These are phyloP conservation scores for Tarsius wallacei DNA, from an alignment of 2,797 vertebrate species.

Conservation along the genomic window DNA sequence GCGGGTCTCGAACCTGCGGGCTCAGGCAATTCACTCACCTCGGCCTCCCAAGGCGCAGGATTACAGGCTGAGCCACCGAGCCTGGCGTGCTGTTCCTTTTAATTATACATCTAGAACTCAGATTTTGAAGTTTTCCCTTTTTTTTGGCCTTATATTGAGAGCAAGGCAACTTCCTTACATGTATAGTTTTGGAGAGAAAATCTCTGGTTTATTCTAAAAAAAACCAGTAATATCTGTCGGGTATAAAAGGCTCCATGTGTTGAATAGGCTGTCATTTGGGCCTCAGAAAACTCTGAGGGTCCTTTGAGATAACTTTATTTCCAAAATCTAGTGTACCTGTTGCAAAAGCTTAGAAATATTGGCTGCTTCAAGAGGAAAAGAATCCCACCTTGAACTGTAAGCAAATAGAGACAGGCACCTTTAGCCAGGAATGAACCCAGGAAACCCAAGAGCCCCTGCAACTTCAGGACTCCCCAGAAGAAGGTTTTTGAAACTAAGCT, in stretches of 20 bases:
- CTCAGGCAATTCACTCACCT: too few relatives aligned
- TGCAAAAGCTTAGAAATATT: not conserved
- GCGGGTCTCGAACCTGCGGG: too few relatives aligned
- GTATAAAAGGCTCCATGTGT: not conserved
- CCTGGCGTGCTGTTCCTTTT: not conserved
- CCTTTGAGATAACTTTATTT: not conserved
- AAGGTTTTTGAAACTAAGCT: not conserved
- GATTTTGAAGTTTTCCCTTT: not conserved
- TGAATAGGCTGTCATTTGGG: not conserved
- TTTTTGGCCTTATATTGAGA: not conserved
- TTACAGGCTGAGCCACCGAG: too few relatives aligned
- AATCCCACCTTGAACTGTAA: accelerated
- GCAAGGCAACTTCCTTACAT: not conserved
- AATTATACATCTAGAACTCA: not conserved
- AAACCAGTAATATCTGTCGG: not conserved
- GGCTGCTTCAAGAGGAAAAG: not conserved
- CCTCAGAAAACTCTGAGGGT: not conserved
- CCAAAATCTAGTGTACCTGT: not conserved
- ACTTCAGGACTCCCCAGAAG: too few relatives aligned
- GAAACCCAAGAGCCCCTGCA: not conserved
- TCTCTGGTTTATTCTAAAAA: not conserved
- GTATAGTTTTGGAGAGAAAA: not conserved
- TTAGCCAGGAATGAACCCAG: not conserved
- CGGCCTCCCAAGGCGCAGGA: too few relatives aligned
- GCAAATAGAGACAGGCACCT: not conserved